Evolutionary conservation across 1,140 invertebrate species (phyloP).

Genomic region (Lordiphosa collinella): DNA sequence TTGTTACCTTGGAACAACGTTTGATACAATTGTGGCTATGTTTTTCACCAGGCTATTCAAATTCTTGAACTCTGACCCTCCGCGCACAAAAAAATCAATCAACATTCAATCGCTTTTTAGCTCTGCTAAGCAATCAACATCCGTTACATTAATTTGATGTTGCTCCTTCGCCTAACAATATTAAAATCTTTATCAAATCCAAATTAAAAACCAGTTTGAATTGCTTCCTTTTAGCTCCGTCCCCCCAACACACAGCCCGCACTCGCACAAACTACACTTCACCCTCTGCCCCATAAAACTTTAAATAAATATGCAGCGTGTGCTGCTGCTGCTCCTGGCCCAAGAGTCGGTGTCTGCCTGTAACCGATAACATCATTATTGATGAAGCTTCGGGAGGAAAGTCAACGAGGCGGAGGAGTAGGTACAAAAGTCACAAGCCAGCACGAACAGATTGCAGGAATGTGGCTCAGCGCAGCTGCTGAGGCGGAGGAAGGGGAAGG

Average conservation of each 20-base stretch:
- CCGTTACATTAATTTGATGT: constrained; percentile 71
- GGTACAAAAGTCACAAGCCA: constrained; percentile 47
- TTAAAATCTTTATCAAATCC: constrained; percentile 76
- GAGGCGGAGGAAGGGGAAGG: constrained; percentile 23
- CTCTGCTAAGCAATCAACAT: constrained; percentile 55
- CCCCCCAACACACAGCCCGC: not conserved
- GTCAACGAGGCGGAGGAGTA: constrained; percentile 13
- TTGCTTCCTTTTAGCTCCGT: constrained; percentile 51
- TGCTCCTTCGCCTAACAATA: constrained; percentile 51
- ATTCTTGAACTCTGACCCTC: no score
- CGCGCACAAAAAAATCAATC: constrained; percentile 29
- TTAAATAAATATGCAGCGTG: constrained; percentile 75
- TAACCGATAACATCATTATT: constrained; percentile 77
- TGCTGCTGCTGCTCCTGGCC: constrained; percentile 23
- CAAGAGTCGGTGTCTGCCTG: constrained; percentile 42
- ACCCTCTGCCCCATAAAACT: constrained; percentile 61
- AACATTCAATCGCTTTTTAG: constrained; percentile 54
- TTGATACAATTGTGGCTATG: no score
- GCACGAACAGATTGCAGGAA: constrained; percentile 63
- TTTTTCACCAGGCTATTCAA: no score
- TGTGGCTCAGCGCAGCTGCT: constrained; percentile 48
- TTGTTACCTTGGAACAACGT: no score
- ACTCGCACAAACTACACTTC: constrained; percentile 13
- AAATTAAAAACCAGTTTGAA: constrained; percentile 72
- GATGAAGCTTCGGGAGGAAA: constrained; percentile 64